Evolutionary conservation across 2,888 invertebrate species (phyloP).

Genomic region (Nomada hirtipes): DNA sequence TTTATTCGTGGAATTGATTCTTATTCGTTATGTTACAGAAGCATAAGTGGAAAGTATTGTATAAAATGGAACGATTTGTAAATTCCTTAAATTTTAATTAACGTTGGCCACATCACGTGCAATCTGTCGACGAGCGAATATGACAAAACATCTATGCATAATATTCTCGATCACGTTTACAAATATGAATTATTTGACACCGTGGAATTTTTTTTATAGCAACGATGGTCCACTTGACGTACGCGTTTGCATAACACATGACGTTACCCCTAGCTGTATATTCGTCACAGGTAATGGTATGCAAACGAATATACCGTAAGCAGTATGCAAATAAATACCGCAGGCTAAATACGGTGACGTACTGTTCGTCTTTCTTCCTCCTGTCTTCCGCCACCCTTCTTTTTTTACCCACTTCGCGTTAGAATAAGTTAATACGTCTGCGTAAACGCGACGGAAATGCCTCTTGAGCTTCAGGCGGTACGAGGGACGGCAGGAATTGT

Average conservation of each 20-base stretch:
- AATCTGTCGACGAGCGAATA: background rate
- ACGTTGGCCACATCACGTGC: background rate
- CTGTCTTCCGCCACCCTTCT: slow-evolving; percentile 2
- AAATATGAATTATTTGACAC: slow-evolving; percentile 19
- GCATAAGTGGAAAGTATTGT: too few species aligned
- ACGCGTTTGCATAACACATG: background rate
- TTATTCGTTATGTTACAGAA: too few species aligned
- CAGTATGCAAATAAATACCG: slow-evolving; percentile 61
- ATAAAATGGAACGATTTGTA: too few species aligned
- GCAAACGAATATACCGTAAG: slow-evolving; percentile 52
- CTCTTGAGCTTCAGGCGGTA: slow-evolving; percentile 48
- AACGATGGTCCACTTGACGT: background rate
- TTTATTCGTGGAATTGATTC: too few species aligned
- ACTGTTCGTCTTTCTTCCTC: slow-evolving; percentile 32
- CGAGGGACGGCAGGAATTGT: slow-evolving; percentile 46
- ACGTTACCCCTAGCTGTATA: background rate
- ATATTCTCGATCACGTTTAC: background rate
- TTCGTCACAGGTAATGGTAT: slow-evolving; percentile 57
- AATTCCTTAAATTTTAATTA: background rate
- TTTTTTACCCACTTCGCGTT: slow-evolving; percentile 61
- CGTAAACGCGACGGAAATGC: slow-evolving; percentile 66
- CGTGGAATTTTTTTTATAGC: background rate
- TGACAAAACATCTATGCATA: background rate
- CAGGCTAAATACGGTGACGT: slow-evolving; percentile 47
- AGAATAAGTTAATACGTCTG: slow-evolving; percentile 73